Evolutionary conservation across 2,113 vertebrate genomes (phyloP).

Genomic region (Edolisoma coerulescens): DNA sequence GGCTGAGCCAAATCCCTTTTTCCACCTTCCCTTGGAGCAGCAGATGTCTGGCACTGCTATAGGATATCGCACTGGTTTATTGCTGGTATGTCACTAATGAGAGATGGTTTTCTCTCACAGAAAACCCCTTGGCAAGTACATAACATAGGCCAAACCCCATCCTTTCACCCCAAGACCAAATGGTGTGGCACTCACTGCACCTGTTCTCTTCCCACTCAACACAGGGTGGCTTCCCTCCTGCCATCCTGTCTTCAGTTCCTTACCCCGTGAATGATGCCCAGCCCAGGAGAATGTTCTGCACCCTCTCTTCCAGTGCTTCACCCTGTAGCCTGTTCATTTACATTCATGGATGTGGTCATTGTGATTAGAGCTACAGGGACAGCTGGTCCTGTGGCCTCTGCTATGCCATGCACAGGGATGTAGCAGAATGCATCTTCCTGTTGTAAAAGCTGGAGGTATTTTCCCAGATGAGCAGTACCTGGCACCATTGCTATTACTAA

Average conservation of each 20-base stretch:
- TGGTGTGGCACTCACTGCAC: too few species aligned
- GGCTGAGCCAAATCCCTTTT: background rate
- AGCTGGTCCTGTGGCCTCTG: background rate
- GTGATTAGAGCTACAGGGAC: background rate
- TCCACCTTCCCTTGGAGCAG: background rate
- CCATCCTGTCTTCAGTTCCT: background rate
- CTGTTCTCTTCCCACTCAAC: background rate
- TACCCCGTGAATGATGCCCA: rapidly evolving
- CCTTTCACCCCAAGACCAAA: background rate
- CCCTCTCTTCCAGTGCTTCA: background rate
- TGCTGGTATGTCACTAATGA: background rate
- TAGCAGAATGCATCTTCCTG: background rate
- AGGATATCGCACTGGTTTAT: background rate
- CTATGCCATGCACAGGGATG: background rate
- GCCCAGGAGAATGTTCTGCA: background rate
- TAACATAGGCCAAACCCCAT: background rate
- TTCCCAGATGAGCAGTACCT: background rate
- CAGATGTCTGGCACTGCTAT: background rate
- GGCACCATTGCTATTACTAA: background rate
- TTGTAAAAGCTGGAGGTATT: background rate
- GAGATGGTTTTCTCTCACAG: background rate
- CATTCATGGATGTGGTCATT: background rate
- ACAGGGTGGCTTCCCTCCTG: background rate
- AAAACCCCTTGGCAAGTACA: background rate
- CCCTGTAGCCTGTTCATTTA: background rate